A percentile compares a stretch with the other conserved stretches of the same genome.
These are phyloP conservation scores for Ophthalmotilapia sp. DNA, from an alignment of 2,113 vertebrate species.

Conservation along the genomic window DNA sequence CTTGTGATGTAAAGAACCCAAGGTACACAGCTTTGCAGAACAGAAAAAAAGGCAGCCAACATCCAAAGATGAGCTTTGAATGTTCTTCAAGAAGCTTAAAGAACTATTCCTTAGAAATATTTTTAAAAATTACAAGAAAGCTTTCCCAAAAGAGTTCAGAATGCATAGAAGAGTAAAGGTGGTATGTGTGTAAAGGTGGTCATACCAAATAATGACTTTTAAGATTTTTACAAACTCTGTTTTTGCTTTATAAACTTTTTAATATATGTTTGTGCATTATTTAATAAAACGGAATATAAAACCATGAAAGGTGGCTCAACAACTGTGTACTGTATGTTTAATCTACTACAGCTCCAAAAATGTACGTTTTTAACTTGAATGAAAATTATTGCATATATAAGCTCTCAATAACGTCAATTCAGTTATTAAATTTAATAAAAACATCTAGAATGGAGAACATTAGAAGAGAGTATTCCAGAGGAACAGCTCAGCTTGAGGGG, in stretches of 20 bases:
- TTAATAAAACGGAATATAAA: fast-evolving
- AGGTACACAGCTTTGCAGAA: background rate
- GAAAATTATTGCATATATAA: background rate
- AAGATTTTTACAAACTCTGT: background rate
- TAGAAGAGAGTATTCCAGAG: background rate
- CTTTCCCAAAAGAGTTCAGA: background rate
- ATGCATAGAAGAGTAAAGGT: background rate
- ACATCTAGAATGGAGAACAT: background rate
- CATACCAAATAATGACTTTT: background rate
- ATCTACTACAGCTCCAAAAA: fast-evolving
- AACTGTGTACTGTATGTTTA: background rate
- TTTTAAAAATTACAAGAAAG: background rate
- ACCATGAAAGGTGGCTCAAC: background rate
- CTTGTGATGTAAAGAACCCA: background rate
- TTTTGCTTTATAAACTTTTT: background rate
- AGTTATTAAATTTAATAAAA: background rate
- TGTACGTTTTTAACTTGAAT: fast-evolving
- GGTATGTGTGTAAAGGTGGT: background rate
- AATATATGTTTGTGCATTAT: background rate
- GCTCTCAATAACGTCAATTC: fast-evolving
- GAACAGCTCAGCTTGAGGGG: background rate
- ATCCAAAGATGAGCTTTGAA: background rate
- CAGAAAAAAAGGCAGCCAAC: background rate
- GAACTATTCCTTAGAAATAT: background rate
- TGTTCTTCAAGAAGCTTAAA: background rate